Conservation (phyloP, 92 coral and sea anemone species). For the Muricea muricata region DNA sequence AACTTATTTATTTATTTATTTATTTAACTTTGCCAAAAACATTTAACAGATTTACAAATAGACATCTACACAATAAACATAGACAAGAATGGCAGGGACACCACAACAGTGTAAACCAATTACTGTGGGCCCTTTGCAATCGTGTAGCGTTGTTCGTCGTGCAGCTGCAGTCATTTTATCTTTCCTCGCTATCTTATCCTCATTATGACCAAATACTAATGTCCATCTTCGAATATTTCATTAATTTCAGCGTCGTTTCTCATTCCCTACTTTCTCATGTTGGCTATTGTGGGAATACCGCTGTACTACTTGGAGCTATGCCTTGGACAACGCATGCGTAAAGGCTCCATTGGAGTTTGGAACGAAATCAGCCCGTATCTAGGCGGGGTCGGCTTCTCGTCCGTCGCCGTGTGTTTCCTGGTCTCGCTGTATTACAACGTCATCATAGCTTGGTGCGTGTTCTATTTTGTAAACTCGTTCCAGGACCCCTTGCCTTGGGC, state of each 20-base stretch:
- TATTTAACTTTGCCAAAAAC: too few species aligned
- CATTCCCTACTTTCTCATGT: slow-evolving; percentile 96
- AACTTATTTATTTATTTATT: too few species aligned
- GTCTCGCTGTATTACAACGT: slow-evolving; percentile 95
- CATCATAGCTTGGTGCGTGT: slow-evolving; percentile 96
- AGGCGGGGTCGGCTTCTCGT: slow-evolving; percentile 93
- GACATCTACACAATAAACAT: too few species aligned
- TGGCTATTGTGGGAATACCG: slow-evolving; percentile 97
- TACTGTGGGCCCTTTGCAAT: too few species aligned
- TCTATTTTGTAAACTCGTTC: slow-evolving; percentile 93
- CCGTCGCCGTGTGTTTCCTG: slow-evolving; percentile 92
- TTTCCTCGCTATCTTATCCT: too few species aligned
- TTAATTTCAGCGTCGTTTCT: slow-evolving; percentile 83
- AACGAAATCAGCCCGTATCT: slow-evolving; percentile 97
- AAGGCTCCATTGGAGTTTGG: slow-evolving; percentile 99
- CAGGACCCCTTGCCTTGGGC: slow-evolving; percentile 96
- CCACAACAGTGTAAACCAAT: too few species aligned
- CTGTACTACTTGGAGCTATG: slow-evolving; percentile 97
- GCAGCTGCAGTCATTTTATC: too few species aligned
- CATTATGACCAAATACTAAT: too few species aligned
- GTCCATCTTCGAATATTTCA: background rate
- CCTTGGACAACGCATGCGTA: slow-evolving; percentile 98
- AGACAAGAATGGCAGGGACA: too few species aligned
- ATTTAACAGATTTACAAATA: too few species aligned
- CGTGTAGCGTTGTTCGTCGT: too few species aligned